These are phyloP conservation scores for Dreissena rostriformis DNA, from an alignment of 1,140 invertebrate species.

Conservation along the genomic window DNA sequence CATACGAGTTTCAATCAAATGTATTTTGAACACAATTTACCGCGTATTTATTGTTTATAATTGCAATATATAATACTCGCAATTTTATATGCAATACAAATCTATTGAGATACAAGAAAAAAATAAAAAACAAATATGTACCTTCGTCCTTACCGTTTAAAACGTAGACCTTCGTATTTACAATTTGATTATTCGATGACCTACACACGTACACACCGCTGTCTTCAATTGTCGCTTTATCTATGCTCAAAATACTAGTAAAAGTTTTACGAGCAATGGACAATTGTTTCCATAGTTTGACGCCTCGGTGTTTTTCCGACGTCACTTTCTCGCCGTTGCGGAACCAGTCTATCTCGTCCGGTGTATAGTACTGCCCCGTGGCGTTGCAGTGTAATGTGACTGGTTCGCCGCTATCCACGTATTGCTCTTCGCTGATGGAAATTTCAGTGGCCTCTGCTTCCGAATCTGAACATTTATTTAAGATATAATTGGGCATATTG, in stretches of 20 bases:
- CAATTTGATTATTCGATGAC: constrained; percentile 64
- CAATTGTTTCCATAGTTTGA: constrained; percentile 62
- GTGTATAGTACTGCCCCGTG: constrained; percentile 65
- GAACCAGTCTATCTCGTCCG: constrained; percentile 72
- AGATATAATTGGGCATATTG: not conserved
- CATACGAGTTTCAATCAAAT: no score
- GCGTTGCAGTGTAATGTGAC: constrained; percentile 68
- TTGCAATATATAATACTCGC: no score
- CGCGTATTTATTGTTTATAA: no score
- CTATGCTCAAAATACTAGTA: constrained; percentile 65
- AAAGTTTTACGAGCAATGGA: constrained; percentile 63
- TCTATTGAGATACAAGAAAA: not conserved
- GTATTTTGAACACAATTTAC: no score
- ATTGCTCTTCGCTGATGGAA: constrained; percentile 62
- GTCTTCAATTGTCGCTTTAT: constrained; percentile 61
- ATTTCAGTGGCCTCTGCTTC: constrained; percentile 61
- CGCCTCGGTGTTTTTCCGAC: constrained; percentile 46
- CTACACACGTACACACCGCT: constrained; percentile 68
- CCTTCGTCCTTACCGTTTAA: constrained; percentile 66
- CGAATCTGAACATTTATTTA: constrained; percentile 35
- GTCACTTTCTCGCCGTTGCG: constrained; percentile 39
- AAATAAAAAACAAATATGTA: constrained; percentile 30
- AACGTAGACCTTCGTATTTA: constrained; percentile 67
- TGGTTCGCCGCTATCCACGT: constrained; percentile 64
- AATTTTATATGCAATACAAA: no score